These are phyloP conservation scores for Falco naumanni DNA, from an alignment of 2,797 vertebrate species.

Conservation along the genomic window DNA sequence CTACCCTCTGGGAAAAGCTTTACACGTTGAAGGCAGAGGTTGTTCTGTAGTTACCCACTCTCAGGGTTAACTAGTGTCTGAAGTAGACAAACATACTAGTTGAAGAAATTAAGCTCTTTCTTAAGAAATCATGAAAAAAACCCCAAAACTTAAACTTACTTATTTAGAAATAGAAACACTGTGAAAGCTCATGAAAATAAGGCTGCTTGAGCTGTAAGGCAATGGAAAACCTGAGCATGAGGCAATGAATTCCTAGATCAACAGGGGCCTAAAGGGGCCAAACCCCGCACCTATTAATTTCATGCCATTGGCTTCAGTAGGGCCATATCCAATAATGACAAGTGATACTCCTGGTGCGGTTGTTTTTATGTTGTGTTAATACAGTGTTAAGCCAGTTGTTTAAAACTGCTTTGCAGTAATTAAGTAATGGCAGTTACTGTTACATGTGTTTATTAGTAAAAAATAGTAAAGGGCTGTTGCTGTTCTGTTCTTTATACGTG, in stretches of 20 bases:
- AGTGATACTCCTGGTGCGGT: constrained; percentile 33
- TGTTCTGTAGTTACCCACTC: neutral
- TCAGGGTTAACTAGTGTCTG: neutral
- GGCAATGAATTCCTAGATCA: constrained; percentile 40
- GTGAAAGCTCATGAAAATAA: neutral
- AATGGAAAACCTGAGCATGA: constrained; percentile 50
- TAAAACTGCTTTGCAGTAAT: constrained; percentile 67
- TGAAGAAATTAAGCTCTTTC: neutral
- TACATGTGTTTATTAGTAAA: constrained; percentile 64
- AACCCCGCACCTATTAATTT: constrained; percentile 47
- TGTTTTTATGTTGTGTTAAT: constrained; percentile 68
- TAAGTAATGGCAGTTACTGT: constrained; percentile 54
- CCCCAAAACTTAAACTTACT: neutral
- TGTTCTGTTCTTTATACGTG: constrained; percentile 24
- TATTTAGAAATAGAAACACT: constrained; percentile 2
- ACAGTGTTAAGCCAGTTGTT: constrained; percentile 68
- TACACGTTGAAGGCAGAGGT: neutral
- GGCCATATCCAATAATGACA: constrained; percentile 14
- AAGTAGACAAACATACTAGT: neutral
- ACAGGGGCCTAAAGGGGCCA: neutral
- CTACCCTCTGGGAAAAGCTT: neutral
- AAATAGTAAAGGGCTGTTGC: constrained; percentile 36
- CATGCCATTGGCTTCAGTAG: constrained; percentile 34
- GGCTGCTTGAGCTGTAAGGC: neutral
- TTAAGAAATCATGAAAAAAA: neutral